Evolutionary conservation across 2,888 invertebrate genomes (phyloP).

Genomic region (Agrypnus murinus): DNA sequence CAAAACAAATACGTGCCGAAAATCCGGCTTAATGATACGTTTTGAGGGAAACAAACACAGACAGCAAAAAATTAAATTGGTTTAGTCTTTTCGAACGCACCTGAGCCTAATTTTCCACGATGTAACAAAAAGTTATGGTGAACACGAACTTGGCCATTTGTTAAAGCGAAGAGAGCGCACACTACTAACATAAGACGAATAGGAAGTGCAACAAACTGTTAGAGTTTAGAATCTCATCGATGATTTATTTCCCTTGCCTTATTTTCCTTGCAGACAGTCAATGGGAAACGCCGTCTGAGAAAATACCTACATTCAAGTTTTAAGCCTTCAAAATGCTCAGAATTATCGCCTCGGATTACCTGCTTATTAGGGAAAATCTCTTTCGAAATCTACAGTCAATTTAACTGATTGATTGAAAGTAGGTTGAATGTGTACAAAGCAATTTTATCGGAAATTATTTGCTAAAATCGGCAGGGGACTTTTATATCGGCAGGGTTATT

Average conservation of each 20-base stretch:
- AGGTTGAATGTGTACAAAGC: background rate
- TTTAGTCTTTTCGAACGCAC: slow-evolving; percentile 50
- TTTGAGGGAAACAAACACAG: slow-evolving; percentile 40
- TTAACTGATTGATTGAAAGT: too few species aligned
- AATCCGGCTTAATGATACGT: slow-evolving; percentile 48
- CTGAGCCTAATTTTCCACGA: slow-evolving; percentile 51
- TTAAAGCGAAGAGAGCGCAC: slow-evolving; percentile 36
- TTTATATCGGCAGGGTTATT: too few species aligned
- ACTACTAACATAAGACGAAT: slow-evolving; percentile 22
- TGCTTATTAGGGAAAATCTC: background rate
- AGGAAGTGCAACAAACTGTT: slow-evolving; percentile 41
- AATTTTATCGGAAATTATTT: background rate
- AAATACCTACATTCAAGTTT: slow-evolving; percentile 22
- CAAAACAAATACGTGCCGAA: slow-evolving; percentile 48
- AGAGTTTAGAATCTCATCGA: slow-evolving; percentile 34
- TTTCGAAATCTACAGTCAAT: too few species aligned
- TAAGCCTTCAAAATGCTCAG: slow-evolving; percentile 10
- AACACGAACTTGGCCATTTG: slow-evolving; percentile 42
- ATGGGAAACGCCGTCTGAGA: slow-evolving; percentile 2
- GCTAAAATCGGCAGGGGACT: background rate
- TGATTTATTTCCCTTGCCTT: slow-evolving; percentile 42
- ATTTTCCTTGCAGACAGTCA: slow-evolving; percentile 30
- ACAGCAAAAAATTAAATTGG: slow-evolving; percentile 51
- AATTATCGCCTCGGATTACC: slow-evolving; percentile 12
- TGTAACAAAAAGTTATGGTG: slow-evolving; percentile 40